A percentile compares a stretch with the other conserved stretches of the same genome.
Evolutionary conservation across 2,113 vertebrate species (phyloP).

Genomic region (Rhizomys pruinosus): DNA sequence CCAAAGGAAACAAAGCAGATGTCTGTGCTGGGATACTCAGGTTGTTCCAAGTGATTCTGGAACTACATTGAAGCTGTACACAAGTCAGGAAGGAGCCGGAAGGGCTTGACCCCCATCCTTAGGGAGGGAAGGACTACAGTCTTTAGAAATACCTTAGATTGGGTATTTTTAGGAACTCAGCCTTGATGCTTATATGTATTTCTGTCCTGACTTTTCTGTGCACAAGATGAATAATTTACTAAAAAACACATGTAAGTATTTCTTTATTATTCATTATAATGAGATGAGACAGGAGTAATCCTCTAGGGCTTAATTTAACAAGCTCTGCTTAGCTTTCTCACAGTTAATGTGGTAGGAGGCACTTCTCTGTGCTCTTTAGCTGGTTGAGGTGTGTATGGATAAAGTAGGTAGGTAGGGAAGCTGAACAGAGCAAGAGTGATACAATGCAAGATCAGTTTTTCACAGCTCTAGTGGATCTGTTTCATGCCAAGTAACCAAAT

Average conservation of each 20-base stretch:
- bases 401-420: not conserved
- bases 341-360: constrained; percentile 78
- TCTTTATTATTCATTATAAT: constrained; percentile 90
- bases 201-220: constrained; percentile 83
- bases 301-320: constrained; percentile 82
- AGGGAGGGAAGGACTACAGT: constrained; percentile 73
- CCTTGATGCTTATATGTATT: constrained; percentile 80
- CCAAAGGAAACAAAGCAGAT: constrained; percentile 27
- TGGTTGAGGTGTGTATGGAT: not conserved
- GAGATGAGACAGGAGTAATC: constrained; percentile 88
- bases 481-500: not conserved
- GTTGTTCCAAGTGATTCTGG: constrained; percentile 36
- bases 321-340: constrained; percentile 78
- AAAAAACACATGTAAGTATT: constrained; percentile 86
- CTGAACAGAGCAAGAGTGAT: not conserved
- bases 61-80: not conserved
- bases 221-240: constrained; percentile 88
- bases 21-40: constrained; percentile 15
- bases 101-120: constrained; percentile 70
- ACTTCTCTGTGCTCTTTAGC: not conserved
- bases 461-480: not conserved
- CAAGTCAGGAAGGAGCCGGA: not conserved
- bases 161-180: constrained; percentile 81
- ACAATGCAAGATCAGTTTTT: not conserved
- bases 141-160: constrained; percentile 74